Percentiles rank a stretch among this genome's conserved stretches.
These are phyloP conservation scores for Tautogolabrus adspersus DNA, from an alignment of 2,113 vertebrate species.

Conservation along the genomic window DNA sequence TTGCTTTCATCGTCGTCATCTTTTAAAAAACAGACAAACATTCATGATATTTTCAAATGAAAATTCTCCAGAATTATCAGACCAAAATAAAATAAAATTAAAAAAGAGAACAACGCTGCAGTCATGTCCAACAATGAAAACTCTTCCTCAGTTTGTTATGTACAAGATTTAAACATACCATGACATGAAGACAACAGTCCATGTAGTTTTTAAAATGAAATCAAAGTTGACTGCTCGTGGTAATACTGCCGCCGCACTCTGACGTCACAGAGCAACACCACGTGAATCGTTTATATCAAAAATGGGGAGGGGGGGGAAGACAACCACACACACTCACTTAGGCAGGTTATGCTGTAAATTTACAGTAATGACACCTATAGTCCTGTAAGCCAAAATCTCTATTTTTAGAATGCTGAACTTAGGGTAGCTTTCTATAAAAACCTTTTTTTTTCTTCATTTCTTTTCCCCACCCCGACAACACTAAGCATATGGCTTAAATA, in stretches of 20 bases:
- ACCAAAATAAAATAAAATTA: constrained; percentile 33
- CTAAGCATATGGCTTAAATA: constrained; percentile 87
- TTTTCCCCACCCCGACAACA: constrained; percentile 61
- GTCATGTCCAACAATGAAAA: constrained; percentile 67
- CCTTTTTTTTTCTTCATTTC: constrained; percentile 19
- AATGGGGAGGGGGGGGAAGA: constrained; percentile 38
- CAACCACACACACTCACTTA: constrained; percentile 79
- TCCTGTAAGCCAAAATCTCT: constrained; percentile 73
- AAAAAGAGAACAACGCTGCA: constrained; percentile 42
- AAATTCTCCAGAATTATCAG: constrained; percentile 61
- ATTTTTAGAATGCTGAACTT: constrained; percentile 69
- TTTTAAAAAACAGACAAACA: constrained; percentile 52
- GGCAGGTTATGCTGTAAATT: constrained; percentile 86
- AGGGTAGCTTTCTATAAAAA: constrained; percentile 75
- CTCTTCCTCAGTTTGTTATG: constrained; percentile 79
- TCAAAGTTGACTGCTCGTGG: constrained; percentile 67
- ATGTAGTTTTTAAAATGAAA: constrained; percentile 72
- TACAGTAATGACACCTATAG: constrained; percentile 84
- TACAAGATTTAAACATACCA: constrained; percentile 83
- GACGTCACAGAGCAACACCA: constrained; percentile 74
- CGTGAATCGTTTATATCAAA: constrained; percentile 74
- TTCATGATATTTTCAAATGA: constrained; percentile 72
- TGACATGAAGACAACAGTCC: constrained; percentile 69
- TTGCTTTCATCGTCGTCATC: constrained; percentile 26
- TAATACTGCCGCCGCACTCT: constrained; percentile 63